Percentiles rank a stretch among this genome's conserved stretches.
These are phyloP conservation scores for Chrysopilus asiliformis DNA, from an alignment of 2,888 invertebrate species.

Conservation along the genomic window DNA sequence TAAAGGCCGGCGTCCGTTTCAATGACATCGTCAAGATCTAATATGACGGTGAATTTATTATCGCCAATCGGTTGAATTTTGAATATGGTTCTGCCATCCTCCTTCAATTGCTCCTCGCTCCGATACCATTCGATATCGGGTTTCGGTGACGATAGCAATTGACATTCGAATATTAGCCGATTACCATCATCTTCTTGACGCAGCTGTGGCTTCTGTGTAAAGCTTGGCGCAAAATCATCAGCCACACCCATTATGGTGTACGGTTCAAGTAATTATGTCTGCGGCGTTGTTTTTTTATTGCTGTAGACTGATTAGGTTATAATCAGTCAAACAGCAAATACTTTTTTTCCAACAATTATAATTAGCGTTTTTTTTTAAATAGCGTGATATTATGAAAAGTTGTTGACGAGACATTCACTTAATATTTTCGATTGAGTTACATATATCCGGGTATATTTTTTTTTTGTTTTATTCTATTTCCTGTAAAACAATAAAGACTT, in stretches of 20 bases:
- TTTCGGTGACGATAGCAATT: conserved; percentile 73
- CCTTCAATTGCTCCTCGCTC: conserved; percentile 70
- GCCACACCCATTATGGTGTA: conserved; percentile 31
- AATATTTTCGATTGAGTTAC: background rate
- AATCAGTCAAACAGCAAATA: conserved; percentile 4
- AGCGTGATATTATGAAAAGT: background rate
- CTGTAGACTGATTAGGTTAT: conserved; percentile 1
- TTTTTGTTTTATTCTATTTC: too few species aligned
- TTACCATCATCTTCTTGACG: conserved; percentile 94
- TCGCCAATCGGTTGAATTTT: conserved; percentile 73
- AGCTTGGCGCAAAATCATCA: conserved; percentile 95
- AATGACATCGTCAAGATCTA: conserved; percentile 90
- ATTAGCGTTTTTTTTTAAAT: conserved; percentile 7
- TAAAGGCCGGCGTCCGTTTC: conserved; percentile 93
- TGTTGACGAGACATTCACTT: background rate
- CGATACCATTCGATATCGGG: conserved; percentile 88
- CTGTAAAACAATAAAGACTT: too few species aligned
- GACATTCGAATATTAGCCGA: conserved; percentile 87
- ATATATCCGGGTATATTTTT: too few species aligned
- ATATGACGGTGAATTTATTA: conserved; percentile 80
- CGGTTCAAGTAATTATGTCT: background rate
- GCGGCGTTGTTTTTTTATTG: background rate
- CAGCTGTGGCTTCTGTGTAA: conserved; percentile 94
- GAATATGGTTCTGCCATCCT: conserved; percentile 76
- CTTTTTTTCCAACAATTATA: conserved; percentile 6